Evolutionary conservation across 2,113 vertebrate species (phyloP).

Genomic region (Saguinus imperator): DNA sequence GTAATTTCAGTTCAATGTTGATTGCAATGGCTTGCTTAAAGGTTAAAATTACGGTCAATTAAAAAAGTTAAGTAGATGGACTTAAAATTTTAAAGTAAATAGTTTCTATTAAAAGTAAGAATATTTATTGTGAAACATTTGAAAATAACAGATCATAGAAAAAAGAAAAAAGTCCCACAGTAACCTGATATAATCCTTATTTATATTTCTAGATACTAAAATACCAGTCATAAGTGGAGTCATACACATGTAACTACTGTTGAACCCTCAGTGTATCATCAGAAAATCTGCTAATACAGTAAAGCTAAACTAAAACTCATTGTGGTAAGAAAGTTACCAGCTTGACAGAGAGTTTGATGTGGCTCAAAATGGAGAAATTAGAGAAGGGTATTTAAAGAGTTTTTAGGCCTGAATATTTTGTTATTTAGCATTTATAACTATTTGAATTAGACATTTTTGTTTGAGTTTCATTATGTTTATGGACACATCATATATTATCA

Average conservation of each 20-base stretch:
- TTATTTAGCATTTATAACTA: not conserved
- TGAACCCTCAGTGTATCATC: not conserved
- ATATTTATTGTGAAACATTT: not conserved
- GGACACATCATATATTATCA: not conserved
- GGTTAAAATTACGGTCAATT: slow-evolving; percentile 4
- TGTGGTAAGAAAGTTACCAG: not conserved
- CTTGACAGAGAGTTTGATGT: not conserved
- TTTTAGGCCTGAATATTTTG: not conserved
- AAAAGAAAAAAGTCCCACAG: not conserved
- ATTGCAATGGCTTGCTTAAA: not conserved
- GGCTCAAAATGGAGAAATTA: not conserved
- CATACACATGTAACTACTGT: not conserved
- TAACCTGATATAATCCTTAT: not conserved
- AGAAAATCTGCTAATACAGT: not conserved
- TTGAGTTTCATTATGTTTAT: not conserved
- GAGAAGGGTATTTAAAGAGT: not conserved
- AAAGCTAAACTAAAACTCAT: not conserved
- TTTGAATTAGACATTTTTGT: slow-evolving; percentile 1
- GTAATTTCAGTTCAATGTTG: not conserved
- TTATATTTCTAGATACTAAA: not conserved
- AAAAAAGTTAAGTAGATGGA: not conserved
- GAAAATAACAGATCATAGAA: not conserved
- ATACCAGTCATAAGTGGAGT: not conserved
- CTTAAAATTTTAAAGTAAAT: not conserved
- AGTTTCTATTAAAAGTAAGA: slow-evolving; percentile 22